Evolutionary conservation across 2,797 vertebrate species (phyloP).

Genomic region (Diplodus puntazzo): DNA sequence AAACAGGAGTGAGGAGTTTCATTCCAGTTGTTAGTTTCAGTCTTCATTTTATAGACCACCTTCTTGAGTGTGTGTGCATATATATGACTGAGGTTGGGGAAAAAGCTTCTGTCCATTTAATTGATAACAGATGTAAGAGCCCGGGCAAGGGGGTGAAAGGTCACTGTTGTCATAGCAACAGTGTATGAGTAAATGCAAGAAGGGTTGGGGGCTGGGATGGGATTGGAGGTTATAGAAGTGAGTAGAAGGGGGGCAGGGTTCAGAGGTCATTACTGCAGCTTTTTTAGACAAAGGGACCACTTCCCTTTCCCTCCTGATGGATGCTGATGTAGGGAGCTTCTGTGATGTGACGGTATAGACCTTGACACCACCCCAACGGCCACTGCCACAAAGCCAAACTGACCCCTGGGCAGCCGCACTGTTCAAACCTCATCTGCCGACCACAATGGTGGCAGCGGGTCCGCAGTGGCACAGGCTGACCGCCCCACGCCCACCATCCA

Average conservation of each 20-base stretch:
- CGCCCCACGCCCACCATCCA: conserved; percentile 76
- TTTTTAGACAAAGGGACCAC: conserved; percentile 86
- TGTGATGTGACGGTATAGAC: conserved; percentile 70
- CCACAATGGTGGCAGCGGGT: conserved; percentile 59
- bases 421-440: conserved; percentile 71
- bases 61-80: conserved; percentile 25
- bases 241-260: conserved; percentile 76
- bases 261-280: conserved; percentile 86
- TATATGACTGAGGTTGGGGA: conserved; percentile 54
- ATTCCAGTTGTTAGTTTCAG: neutral
- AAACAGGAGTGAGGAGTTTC: neutral
- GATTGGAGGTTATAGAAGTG: conserved; percentile 69
- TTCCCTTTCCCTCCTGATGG: conserved; percentile 82
- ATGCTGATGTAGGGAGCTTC: conserved; percentile 69
- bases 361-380: conserved; percentile 72
- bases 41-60: conserved; percentile 49
- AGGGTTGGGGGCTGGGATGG: conserved; percentile 72
- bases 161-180: conserved; percentile 85
- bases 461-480: conserved; percentile 50
- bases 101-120: conserved; percentile 84
- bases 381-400: conserved; percentile 60
- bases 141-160: conserved; percentile 86
- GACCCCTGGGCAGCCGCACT: conserved; percentile 59
- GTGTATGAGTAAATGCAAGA: conserved; percentile 81
- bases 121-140: conserved; percentile 91